phyloP scores from a whole-genome alignment of 2,888 invertebrate species.

The Pyralis farinalis region DNA sequence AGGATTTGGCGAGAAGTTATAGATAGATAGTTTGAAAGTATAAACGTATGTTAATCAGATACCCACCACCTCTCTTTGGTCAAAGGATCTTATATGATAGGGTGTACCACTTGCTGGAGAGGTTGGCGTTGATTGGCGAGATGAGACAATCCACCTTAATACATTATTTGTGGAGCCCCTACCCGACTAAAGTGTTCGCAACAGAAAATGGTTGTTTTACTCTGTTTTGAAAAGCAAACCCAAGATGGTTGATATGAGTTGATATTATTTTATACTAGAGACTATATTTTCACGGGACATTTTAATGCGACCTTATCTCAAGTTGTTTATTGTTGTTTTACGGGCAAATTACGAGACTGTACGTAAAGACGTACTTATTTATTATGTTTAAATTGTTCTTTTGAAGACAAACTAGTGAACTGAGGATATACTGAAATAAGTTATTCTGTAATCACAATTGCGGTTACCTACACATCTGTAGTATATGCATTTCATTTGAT shows the following conservation, averaged over 20 bases:
- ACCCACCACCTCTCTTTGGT: no score
- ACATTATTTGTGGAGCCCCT: constrained; percentile 22
- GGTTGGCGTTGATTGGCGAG: no score
- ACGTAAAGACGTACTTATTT: no score
- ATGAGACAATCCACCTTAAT: neutral
- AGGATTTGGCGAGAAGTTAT: no score
- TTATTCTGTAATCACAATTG: no score
- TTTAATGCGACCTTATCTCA: constrained; percentile 1
- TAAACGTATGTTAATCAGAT: no score
- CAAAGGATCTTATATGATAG: no score
- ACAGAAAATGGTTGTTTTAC: constrained; percentile 41
- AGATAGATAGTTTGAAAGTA: no score
- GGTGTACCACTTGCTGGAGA: no score
- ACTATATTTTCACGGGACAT: constrained; percentile 2
- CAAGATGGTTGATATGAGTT: constrained; percentile 44
- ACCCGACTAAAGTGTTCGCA: constrained; percentile 44
- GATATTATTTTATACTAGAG: constrained; percentile 6
- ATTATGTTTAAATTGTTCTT: no score
- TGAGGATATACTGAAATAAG: neutral
- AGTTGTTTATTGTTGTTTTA: constrained; percentile 5
- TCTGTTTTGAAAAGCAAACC: constrained; percentile 42
- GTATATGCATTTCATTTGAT: no score
- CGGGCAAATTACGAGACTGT: constrained; percentile 1
- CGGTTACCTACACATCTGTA: no score
- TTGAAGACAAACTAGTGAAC: neutral